These are phyloP conservation scores for Cephus pygmeus DNA, from an alignment of 2,888 invertebrate species.

Conservation along the genomic window DNA sequence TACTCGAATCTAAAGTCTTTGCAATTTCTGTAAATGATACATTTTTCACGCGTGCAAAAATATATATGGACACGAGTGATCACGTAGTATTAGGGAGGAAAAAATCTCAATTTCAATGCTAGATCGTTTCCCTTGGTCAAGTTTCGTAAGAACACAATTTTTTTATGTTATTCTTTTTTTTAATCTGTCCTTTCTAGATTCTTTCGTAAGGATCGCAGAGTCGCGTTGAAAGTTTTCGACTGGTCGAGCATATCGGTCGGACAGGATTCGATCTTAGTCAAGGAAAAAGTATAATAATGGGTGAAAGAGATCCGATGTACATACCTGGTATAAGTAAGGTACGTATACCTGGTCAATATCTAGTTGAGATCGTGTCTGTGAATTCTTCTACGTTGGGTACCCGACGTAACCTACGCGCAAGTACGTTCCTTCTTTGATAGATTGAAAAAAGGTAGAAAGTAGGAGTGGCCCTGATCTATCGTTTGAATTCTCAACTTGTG, in stretches of 20 bases:
- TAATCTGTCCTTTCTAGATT: background rate
- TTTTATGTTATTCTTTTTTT: background rate
- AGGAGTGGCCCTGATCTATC: conserved; percentile 50
- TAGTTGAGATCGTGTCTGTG: background rate
- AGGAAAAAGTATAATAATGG: background rate
- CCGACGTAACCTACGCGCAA: background rate
- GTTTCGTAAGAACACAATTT: background rate
- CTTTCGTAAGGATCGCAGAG: background rate
- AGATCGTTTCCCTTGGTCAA: conserved; percentile 2
- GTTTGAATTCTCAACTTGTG: conserved; percentile 20
- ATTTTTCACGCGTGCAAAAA: background rate
- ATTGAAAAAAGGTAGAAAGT: conserved; percentile 47
- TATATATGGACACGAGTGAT: conserved; percentile 3
- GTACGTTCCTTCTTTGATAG: background rate
- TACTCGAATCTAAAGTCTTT: background rate
- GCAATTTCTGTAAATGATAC: background rate
- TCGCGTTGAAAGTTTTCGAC: background rate
- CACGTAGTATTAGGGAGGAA: background rate
- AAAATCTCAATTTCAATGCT: conserved; percentile 7
- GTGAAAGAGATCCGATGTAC: background rate
- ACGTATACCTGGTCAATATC: background rate
- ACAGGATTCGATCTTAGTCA: background rate
- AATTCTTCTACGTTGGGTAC: background rate
- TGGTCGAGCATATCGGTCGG: background rate
- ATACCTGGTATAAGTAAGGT: background rate